A percentile compares a stretch with the other conserved stretches of the same genome.
These are phyloP conservation scores for Pristiophorus japonicus DNA, from an alignment of 2,113 vertebrate genomes.

Conservation along the genomic window DNA sequence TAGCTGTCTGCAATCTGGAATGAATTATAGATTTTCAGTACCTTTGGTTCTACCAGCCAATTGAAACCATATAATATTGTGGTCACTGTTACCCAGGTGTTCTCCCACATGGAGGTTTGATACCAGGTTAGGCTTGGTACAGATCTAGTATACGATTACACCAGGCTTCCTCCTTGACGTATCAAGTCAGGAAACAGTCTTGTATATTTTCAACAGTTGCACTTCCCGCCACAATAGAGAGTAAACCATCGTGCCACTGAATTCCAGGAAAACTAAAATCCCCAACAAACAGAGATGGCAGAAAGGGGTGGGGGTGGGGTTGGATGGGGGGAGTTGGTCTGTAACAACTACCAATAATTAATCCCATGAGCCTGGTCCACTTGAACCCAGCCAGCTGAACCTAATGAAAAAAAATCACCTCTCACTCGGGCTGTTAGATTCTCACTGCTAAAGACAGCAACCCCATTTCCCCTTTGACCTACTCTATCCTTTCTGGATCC, in stretches of 20 bases:
- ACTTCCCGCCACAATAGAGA: neutral
- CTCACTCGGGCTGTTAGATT: neutral
- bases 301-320: no score
- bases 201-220: neutral
- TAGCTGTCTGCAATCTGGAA: no score
- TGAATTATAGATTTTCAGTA: no score
- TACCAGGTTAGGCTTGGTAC: neutral
- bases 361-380: neutral
- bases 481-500: neutral
- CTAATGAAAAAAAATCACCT: neutral
- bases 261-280: neutral
- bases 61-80: neutral
- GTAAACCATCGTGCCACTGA: neutral
- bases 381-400: neutral
- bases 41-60: neutral
- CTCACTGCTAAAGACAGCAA: neutral
- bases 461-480: neutral
- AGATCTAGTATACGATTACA: neutral
- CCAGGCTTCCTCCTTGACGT: neutral
- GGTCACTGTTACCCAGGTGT: neutral
- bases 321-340: neutral
- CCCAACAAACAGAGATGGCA: no score
- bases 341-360: neutral
- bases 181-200: neutral
- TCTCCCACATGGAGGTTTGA: neutral